Evolutionary conservation across 35 echinoderm and acorn worm genomes (phyloP).

Genomic region (Diadema setosum): DNA sequence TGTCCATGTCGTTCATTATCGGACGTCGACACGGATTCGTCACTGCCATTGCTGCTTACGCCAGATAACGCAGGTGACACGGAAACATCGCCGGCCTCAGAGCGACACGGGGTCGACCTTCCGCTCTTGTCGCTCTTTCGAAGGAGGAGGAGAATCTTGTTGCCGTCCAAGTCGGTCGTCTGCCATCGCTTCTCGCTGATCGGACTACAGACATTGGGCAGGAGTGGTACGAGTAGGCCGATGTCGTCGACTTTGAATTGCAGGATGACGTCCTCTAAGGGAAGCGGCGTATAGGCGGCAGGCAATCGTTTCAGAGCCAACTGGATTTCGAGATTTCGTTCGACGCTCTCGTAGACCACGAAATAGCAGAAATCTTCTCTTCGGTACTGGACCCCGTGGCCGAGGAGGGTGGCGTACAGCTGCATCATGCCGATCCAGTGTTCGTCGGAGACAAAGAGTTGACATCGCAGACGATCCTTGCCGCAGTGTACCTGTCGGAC

Average conservation of each 20-base stretch:
- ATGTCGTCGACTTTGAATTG: slow-evolving; percentile 71
- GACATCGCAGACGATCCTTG: slow-evolving; percentile 45
- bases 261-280: slow-evolving; percentile 42
- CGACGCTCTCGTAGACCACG: slow-evolving; percentile 12
- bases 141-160: slow-evolving; percentile 47
- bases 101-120: not conserved
- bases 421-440: slow-evolving; percentile 38
- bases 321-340: slow-evolving; percentile 58
- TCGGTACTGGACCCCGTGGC: slow-evolving; percentile 34
- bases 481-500: slow-evolving; percentile 55
- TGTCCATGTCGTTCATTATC: no score
- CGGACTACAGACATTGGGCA: slow-evolving; percentile 45
- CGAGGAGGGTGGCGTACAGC: slow-evolving; percentile 48
- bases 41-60: no score
- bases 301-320: slow-evolving; percentile 56
- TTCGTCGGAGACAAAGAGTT: slow-evolving; percentile 55
- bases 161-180: slow-evolving; percentile 59
- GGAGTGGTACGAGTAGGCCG: slow-evolving; percentile 32
- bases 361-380: slow-evolving; percentile 73
- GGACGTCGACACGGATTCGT: not conserved
- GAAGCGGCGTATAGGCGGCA: not conserved
- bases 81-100: no score
- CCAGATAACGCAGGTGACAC: no score
- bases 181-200: slow-evolving; percentile 67
- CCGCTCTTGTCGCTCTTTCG: not conserved